phyloP scores from a whole-genome alignment of 2,113 vertebrate species.

The Callaeas wilsoni region DNA sequence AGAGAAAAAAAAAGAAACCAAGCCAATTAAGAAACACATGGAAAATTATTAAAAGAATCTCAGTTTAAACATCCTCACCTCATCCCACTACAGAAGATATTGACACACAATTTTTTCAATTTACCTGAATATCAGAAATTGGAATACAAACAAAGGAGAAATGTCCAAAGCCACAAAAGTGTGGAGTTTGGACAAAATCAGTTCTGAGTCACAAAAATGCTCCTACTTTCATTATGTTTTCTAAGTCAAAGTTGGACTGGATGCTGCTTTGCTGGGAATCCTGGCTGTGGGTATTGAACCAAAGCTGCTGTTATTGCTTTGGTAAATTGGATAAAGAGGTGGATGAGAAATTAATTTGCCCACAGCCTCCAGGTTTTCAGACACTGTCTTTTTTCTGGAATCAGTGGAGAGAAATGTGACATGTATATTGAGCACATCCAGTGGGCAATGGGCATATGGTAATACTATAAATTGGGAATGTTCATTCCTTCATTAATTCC shows the following conservation, averaged over 20 bases:
- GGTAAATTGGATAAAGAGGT: background rate
- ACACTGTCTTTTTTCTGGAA: background rate
- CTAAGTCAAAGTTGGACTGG: background rate
- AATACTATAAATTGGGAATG: background rate
- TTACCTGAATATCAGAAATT: background rate
- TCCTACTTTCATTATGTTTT: background rate
- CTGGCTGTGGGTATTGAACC: background rate
- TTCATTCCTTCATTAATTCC: background rate
- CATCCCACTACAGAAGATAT: background rate
- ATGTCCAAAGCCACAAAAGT: background rate
- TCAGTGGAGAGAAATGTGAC: background rate
- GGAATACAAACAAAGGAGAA: background rate
- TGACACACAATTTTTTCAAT: background rate
- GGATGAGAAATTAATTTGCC: background rate
- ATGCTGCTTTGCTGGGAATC: background rate
- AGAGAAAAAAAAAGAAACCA: constrained; percentile 6
- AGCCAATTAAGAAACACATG: constrained; percentile 15
- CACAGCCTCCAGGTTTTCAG: background rate
- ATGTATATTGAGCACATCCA: background rate
- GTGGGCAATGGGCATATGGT: background rate
- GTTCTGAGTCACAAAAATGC: background rate
- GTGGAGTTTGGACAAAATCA: background rate
- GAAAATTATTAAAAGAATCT: constrained; percentile 1
- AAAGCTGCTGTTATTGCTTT: background rate
- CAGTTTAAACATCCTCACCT: background rate